phyloP scores from a whole-genome alignment of 1,140 invertebrate genomes.

The Bombus haemorrhoidalis region DNA sequence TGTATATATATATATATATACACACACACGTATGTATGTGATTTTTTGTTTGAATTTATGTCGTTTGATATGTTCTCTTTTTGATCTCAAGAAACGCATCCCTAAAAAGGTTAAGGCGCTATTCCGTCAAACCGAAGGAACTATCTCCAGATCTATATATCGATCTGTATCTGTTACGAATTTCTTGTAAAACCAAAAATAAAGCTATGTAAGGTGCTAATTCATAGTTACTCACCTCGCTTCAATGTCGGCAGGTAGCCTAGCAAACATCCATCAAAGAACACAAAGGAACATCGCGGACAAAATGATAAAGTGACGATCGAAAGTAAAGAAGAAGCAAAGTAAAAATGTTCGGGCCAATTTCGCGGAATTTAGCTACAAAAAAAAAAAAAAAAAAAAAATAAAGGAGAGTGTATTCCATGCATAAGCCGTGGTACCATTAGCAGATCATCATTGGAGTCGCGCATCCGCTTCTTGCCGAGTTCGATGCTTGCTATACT shows the following conservation, averaged over 20 bases:
- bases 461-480: slow-evolving; percentile 93
- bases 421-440: slow-evolving; percentile 92
- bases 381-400: slow-evolving; percentile 45
- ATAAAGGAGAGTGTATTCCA: slow-evolving; percentile 82
- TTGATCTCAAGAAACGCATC: background rate
- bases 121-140: background rate
- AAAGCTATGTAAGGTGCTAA: slow-evolving; percentile 7
- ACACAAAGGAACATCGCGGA: background rate
- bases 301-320: background rate
- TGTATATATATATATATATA: too few species aligned
- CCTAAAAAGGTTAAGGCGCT: background rate
- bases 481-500: slow-evolving; percentile 86
- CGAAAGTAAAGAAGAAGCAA: background rate
- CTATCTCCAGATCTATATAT: background rate
- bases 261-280: background rate
- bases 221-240: slow-evolving; percentile 26
- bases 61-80: background rate
- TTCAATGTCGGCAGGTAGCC: background rate
- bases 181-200: background rate
- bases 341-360: slow-evolving; percentile 38
- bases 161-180: background rate
- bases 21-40: too few species aligned
- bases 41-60: too few species aligned
- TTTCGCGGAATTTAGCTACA: slow-evolving; percentile 63
- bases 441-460: slow-evolving; percentile 93